phyloP scores from a whole-genome alignment of 1,140 invertebrate species.

The Drosophila persimilis region DNA sequence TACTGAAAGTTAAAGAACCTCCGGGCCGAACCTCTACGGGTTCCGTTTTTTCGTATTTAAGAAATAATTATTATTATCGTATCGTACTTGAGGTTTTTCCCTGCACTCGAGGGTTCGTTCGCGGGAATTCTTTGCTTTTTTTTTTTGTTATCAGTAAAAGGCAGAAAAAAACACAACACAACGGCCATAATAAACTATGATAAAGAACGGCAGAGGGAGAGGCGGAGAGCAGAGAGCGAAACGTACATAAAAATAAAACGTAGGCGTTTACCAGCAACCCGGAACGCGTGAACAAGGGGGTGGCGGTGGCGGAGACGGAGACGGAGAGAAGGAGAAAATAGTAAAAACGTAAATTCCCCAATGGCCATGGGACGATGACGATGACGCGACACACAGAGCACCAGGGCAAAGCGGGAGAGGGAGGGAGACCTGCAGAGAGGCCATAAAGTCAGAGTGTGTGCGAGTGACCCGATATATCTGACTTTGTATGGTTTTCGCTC shows the following conservation, averaged over 20 bases:
- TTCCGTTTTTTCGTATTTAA: constrained; percentile 2
- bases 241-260: constrained; percentile 73
- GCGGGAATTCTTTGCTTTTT: constrained; percentile 4
- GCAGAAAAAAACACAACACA: constrained; percentile 30
- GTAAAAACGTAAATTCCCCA: constrained; percentile 53
- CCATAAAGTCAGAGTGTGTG: constrained; percentile 12
- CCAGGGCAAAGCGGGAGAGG: constrained; percentile 38
- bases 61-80: constrained; percentile 21
- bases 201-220: constrained; percentile 63
- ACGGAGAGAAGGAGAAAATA: constrained; percentile 31
- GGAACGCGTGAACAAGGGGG: too few relatives aligned
- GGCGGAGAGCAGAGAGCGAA: constrained; percentile 17
- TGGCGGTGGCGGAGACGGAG: not conserved
- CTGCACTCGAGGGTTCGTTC: not conserved
- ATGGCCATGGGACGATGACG: constrained; percentile 14
- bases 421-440: constrained; percentile 13
- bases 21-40: not conserved
- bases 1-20: not conserved
- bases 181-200: constrained; percentile 66
- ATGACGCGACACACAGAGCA: constrained; percentile 45
- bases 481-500: constrained; percentile 18
- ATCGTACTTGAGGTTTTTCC: constrained; percentile 1
- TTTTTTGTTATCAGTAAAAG: constrained; percentile 24
- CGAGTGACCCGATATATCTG: constrained; percentile 1
- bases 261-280: constrained; percentile 68